Conservation (phyloP, 2,113 vertebrate genomes). For the Thinocorus orbignyianus region DNA sequence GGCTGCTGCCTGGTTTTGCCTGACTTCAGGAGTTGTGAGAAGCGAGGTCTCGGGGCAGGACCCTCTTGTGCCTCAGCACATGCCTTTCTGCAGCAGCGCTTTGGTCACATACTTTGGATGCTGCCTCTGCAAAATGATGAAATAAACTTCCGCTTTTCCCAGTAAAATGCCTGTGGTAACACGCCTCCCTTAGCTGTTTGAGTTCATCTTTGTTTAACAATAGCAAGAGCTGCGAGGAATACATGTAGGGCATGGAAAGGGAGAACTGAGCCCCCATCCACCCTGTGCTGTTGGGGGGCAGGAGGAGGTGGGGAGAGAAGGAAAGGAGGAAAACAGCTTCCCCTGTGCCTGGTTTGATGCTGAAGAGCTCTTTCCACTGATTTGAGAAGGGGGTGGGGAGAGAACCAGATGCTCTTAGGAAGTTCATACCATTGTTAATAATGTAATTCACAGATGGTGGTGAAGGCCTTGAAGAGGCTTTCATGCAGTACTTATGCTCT, state of each 20-base stretch:
- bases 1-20: neutral
- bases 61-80: neutral
- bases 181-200: rapidly evolving
- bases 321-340: neutral
- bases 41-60: neutral
- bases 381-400: constrained; percentile 46
- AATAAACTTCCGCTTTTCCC: neutral
- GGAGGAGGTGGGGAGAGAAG: neutral
- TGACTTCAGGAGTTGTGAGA: neutral
- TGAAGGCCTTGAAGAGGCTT: constrained; percentile 61
- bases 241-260: neutral
- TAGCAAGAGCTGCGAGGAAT: neutral
- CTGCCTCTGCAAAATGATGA: neutral
- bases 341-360: neutral
- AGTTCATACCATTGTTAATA: constrained; percentile 64
- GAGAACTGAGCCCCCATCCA: neutral
- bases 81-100: neutral
- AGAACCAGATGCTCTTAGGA: constrained; percentile 62
- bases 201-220: neutral
- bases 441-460: constrained; percentile 59
- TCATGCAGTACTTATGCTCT: constrained; percentile 42
- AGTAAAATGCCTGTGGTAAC: neutral
- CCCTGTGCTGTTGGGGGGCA: neutral
- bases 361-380: constrained; percentile 19
- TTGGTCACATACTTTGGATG: neutral